Percentiles rank a stretch among this genome's conserved stretches.
phyloP scores from a whole-genome alignment of 2,888 invertebrate genomes.

The Lydus trimaculatus region DNA sequence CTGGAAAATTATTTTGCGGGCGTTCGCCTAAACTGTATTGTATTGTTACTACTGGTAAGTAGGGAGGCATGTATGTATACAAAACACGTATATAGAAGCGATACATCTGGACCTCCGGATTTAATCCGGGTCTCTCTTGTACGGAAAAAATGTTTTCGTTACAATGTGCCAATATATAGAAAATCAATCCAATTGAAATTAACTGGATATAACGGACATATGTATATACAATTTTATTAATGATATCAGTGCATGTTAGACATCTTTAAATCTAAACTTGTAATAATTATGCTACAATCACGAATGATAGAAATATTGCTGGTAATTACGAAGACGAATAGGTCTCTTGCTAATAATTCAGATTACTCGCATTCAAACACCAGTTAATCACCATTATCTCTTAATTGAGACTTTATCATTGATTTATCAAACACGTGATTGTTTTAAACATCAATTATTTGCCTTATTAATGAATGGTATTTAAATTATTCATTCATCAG shows the following conservation, averaged over 20 bases:
- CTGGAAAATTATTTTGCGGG: slow-evolving; percentile 60
- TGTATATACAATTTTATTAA: background rate
- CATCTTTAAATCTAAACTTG: background rate
- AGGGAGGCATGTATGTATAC: slow-evolving; percentile 31
- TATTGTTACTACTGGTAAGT: slow-evolving; percentile 50
- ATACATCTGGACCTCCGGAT: slow-evolving; percentile 10
- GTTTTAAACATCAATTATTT: too few species aligned
- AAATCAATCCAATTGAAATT: slow-evolving; percentile 2
- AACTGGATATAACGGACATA: background rate
- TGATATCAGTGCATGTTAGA: background rate
- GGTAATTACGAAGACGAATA: background rate
- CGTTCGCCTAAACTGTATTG: slow-evolving; percentile 52
- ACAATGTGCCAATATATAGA: slow-evolving; percentile 7
- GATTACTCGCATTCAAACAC: background rate
- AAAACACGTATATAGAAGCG: slow-evolving; percentile 33
- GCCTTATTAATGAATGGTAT: slow-evolving; percentile 27
- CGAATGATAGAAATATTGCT: background rate
- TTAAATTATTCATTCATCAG: slow-evolving; percentile 5
- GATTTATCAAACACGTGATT: background rate
- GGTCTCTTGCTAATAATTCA: background rate
- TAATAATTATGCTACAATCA: background rate
- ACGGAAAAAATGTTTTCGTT: slow-evolving; percentile 31
- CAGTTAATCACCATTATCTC: background rate
- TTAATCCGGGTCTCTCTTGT: slow-evolving; percentile 12
- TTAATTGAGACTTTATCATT: background rate